Conservation (phyloP, 2,113 vertebrate genomes). For the Leptocoma aspasia region DNA sequence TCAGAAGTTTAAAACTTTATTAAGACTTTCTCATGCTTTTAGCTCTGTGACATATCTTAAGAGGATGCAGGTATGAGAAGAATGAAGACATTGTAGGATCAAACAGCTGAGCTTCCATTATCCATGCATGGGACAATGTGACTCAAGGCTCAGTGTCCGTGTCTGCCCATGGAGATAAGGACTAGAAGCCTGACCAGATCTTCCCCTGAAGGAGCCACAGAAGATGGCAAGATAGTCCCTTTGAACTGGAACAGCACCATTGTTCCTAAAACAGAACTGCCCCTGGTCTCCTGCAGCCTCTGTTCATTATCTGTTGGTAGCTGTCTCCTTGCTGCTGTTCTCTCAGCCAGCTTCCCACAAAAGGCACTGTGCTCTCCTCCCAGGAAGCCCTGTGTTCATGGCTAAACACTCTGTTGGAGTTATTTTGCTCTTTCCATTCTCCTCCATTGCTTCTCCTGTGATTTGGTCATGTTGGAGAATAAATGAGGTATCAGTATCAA, state of each 20-base stretch:
- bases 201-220: not conserved
- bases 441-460: not conserved
- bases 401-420: not conserved
- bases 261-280: not conserved
- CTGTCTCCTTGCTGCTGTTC: not conserved
- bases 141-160: not conserved
- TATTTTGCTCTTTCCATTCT: not conserved
- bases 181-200: not conserved
- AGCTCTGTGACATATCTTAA: not conserved
- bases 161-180: not conserved
- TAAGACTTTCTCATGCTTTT: not conserved
- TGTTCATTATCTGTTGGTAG: not conserved
- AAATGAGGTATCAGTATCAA: not conserved
- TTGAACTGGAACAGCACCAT: not conserved
- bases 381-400: not conserved
- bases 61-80: not conserved
- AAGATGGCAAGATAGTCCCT: not conserved
- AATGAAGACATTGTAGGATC: not conserved
- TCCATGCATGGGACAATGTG: not conserved
- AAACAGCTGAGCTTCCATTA: not conserved
- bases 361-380: not conserved
- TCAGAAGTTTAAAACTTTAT: not conserved
- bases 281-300: not conserved
- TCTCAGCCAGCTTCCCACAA: not conserved
- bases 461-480: not conserved